Base-by-base conservation (phyloP, 2,113 vertebrate genomes). In the Carassius carassius region DNA sequence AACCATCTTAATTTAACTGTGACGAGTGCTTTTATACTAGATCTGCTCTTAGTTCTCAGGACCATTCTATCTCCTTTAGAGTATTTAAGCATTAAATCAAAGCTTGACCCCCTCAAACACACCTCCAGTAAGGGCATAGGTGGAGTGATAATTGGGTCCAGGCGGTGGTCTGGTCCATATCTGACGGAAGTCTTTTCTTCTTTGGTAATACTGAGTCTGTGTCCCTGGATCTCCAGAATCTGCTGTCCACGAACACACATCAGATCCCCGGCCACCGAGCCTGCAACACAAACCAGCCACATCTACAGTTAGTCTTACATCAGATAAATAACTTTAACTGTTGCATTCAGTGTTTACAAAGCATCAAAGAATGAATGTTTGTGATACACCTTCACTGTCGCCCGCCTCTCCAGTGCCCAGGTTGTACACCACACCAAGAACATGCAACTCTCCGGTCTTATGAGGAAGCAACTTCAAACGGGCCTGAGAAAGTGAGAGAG, bases 51-150 rank as follows among this genome's bases (percentile, higher is more conserved):
- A 41, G 41, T 41, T 41, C 41, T 63, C 23, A 63, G 60, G 23
- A 63, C 60, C 23, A 63, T 12, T 23, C 13, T 29, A 29, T 5
- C 5, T 16, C 13, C 25, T 16, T 5, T 65, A 65, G 62, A 2
- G 2, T 29, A 29, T 65, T 29, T 16, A 65, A 65, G 62, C 23
- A 6, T 25, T 14, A 70, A 35, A 14, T 25, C n/a, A 78, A 41
- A 12, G 10, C 58, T 60, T 13, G 5, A 60, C 37, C 13, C 7
- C 6, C n/a, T 25, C 37, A 60, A 56, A 88, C 82, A 47, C 93
- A 99, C 98, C 97, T 99, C 98, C 87, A 99, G 90, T 17, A 99
- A 93, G 85, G 98, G 97, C 97, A 99, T 99, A 82, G 97, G 95
- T 29, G 96, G 95, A 1, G 95, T 95, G 87, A 99, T 95, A 86